A percentile compares a stretch with the other conserved stretches of the same genome.
These are phyloP conservation scores for Lordiphosa andalusiaca DNA, from an alignment of 2,888 invertebrate species.

Conservation along the genomic window DNA sequence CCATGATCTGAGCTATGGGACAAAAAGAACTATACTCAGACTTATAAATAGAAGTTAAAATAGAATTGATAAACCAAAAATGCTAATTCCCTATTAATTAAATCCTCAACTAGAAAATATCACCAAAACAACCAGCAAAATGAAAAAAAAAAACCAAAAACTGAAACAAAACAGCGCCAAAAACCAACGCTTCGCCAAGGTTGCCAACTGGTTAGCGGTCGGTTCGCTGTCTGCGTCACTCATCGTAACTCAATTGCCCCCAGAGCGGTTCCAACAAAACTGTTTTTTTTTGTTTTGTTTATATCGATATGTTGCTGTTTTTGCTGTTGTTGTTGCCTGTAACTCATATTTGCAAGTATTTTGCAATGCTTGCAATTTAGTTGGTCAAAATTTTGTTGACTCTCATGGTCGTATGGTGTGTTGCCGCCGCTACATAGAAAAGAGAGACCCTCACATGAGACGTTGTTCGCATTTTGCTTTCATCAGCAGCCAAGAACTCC, in stretches of 20 bases:
- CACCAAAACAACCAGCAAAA: conserved; percentile 20
- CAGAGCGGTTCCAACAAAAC: conserved; percentile 49
- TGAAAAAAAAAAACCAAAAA: too few species aligned
- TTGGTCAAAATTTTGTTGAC: conserved; percentile 10
- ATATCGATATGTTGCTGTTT: conserved; percentile 48
- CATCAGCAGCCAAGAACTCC: conserved; percentile 46
- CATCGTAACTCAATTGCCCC: conserved; percentile 62
- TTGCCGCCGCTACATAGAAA: conserved; percentile 23
- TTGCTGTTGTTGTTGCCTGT: conserved; percentile 21
- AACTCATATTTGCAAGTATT: conserved; percentile 59
- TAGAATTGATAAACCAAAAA: too few species aligned
- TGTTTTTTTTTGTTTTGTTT: conserved; percentile 28
- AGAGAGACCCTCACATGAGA: conserved; percentile 18
- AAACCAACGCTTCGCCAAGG: conserved; percentile 57
- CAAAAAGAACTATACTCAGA: too few species aligned
- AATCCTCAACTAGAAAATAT: conserved; percentile 21
- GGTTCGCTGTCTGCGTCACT: conserved; percentile 9
- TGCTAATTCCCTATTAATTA: too few species aligned
- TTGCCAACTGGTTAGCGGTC: conserved; percentile 65
- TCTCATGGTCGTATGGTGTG: conserved; percentile 49
- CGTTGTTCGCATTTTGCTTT: conserved; percentile 28
- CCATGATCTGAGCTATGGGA: too few species aligned
- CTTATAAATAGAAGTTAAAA: too few species aligned
- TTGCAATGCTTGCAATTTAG: conserved; percentile 62
- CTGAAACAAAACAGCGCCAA: conserved; percentile 47